Evolutionary conservation across 2,888 invertebrate genomes (phyloP).

Genomic region (Hirtodrosophila trivittata): DNA sequence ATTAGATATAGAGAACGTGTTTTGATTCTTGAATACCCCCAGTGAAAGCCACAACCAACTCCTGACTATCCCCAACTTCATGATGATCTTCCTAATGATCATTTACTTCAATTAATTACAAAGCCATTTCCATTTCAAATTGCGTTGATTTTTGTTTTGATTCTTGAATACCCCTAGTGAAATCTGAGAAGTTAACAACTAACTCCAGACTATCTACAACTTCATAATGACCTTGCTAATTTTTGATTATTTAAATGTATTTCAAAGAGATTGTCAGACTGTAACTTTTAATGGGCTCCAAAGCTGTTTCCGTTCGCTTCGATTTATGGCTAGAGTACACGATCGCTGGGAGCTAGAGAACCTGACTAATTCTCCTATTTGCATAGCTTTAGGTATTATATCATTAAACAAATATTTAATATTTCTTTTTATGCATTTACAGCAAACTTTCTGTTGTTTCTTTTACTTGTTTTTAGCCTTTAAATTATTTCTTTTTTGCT

Average conservation of each 20-base stretch:
- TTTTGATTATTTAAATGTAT: too few relatives aligned
- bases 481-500: slow-evolving; percentile 17
- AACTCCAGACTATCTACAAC: too few relatives aligned
- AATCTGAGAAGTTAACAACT: too few relatives aligned
- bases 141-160: too few relatives aligned
- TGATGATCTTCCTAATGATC: too few relatives aligned
- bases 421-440: slow-evolving; percentile 34
- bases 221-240: slow-evolving; percentile 1
- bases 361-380: slow-evolving; percentile 26
- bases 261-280: too few relatives aligned
- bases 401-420: slow-evolving; percentile 66
- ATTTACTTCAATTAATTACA: too few relatives aligned
- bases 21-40: slow-evolving; percentile 36
- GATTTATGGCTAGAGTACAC: slow-evolving; percentile 27
- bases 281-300: not conserved
- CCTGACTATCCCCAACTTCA: not conserved
- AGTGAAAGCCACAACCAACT: slow-evolving; percentile 46
- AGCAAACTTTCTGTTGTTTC: slow-evolving; percentile 23
- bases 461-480: slow-evolving; percentile 7
- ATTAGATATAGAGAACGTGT: slow-evolving; percentile 62
- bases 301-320: slow-evolving; percentile 31
- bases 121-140: too few relatives aligned
- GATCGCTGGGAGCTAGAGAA: slow-evolving; percentile 1
- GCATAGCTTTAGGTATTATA: slow-evolving; percentile 39
- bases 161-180: too few relatives aligned